Percentiles rank a stretch among this genome's conserved stretches.
Evolutionary conservation across 2,113 vertebrate species (phyloP).

Genomic region (Argyrosomus japonicus): DNA sequence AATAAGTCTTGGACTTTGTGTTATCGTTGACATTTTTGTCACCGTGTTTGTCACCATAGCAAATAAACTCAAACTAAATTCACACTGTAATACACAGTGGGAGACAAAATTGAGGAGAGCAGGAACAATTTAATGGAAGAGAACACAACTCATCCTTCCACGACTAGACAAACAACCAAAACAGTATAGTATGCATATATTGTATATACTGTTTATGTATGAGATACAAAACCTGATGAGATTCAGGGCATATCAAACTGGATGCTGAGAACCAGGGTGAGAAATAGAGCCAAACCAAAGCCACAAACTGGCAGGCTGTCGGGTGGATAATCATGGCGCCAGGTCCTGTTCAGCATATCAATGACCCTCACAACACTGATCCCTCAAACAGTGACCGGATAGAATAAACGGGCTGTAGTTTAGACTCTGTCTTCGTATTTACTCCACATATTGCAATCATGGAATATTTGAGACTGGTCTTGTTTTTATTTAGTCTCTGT

Average conservation of each 20-base stretch:
- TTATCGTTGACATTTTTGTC: not conserved
- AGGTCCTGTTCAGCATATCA: slow-evolving; percentile 47
- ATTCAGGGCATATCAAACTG: not conserved
- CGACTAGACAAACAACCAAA: not conserved
- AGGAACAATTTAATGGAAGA: not conserved
- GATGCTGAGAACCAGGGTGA: not conserved
- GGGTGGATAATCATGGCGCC: slow-evolving; percentile 32
- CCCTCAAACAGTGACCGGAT: slow-evolving; percentile 15
- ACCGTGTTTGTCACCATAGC: not conserved
- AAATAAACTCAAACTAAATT: not conserved
- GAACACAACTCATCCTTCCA: not conserved
- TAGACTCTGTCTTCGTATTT: not conserved
- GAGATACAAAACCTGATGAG: not conserved
- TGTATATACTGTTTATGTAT: not conserved
- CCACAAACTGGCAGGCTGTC: slow-evolving; percentile 18
- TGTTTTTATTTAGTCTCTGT: not conserved
- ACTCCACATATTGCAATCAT: not conserved
- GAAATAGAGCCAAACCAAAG: not conserved
- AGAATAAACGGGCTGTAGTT: slow-evolving; percentile 19
- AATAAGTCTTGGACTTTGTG: not conserved
- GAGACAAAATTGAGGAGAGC: not conserved
- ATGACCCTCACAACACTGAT: slow-evolving; percentile 46
- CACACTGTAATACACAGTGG: not conserved
- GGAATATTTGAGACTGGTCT: not conserved
- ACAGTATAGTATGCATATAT: not conserved